Conservation (phyloP, 2,888 invertebrate genomes). For the Campopleginae sp. region DNA sequence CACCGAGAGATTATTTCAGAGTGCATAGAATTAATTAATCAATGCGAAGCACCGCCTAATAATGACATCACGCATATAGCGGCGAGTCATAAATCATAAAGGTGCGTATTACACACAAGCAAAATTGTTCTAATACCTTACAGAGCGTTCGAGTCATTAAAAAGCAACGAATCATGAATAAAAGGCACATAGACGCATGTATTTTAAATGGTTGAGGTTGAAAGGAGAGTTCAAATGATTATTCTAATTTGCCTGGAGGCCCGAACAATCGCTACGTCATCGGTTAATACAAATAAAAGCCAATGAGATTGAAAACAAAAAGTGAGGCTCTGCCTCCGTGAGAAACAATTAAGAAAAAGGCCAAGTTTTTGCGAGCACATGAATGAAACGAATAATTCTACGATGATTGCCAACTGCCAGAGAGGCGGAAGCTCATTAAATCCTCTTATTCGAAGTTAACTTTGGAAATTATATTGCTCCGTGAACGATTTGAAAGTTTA, state of each 20-base stretch:
- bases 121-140: slow-evolving; percentile 20
- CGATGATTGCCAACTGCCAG: background rate
- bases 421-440: background rate
- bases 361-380: slow-evolving; percentile 18
- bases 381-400: background rate
- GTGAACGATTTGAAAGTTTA: slow-evolving; percentile 41
- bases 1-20: slow-evolving; percentile 30
- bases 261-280: slow-evolving; percentile 31
- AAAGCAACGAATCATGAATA: slow-evolving; percentile 16
- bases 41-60: slow-evolving; percentile 76
- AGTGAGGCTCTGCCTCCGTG: slow-evolving; percentile 22
- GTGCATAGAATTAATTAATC: slow-evolving; percentile 79
- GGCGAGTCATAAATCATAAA: slow-evolving; percentile 79
- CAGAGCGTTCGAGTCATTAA: slow-evolving; percentile 49
- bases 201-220: slow-evolving; percentile 69
- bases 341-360: slow-evolving; percentile 45
- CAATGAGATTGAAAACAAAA: slow-evolving; percentile 15
- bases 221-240: slow-evolving; percentile 75
- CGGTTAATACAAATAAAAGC: slow-evolving; percentile 14
- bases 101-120: slow-evolving; percentile 69
- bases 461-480: slow-evolving; percentile 34
- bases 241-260: slow-evolving; percentile 73
- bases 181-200: background rate
- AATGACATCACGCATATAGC: slow-evolving; percentile 78
- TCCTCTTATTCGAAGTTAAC: slow-evolving; percentile 12